phyloP scores from a whole-genome alignment of 2,113 vertebrate species.

The Archilochus colubris region DNA sequence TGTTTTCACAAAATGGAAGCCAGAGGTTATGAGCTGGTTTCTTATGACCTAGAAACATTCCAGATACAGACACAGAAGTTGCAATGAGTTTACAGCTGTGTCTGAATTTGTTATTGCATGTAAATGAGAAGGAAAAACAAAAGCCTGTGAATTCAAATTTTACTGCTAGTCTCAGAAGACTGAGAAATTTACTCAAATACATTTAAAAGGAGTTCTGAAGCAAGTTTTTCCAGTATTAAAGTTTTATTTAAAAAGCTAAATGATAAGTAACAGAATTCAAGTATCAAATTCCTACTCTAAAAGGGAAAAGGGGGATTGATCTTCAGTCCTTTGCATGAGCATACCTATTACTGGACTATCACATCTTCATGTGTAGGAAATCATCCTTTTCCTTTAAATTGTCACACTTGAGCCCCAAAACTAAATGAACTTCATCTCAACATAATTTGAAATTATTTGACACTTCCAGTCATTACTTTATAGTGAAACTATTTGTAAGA shows the following conservation, averaged over 20 bases:
- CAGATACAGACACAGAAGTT: neutral
- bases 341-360: neutral
- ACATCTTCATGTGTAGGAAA: neutral
- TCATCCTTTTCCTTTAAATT: neutral
- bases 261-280: neutral
- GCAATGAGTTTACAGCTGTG: neutral
- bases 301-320: neutral
- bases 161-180: neutral
- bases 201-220: neutral
- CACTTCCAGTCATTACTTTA: neutral
- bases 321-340: neutral
- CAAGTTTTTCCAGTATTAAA: neutral
- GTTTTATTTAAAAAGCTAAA: neutral
- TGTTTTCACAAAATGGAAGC: constrained; percentile 68
- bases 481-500: neutral
- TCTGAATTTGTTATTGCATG: neutral
- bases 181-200: neutral
- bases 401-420: neutral
- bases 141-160: neutral
- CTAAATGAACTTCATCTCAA: neutral
- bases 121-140: neutral
- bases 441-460: neutral
- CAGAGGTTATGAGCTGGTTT: constrained; percentile 62
- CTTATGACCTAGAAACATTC: constrained; percentile 37
- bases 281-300: neutral